These are phyloP conservation scores for Eugnorisma glareosa DNA, from an alignment of 2,888 invertebrate species.

Conservation along the genomic window DNA sequence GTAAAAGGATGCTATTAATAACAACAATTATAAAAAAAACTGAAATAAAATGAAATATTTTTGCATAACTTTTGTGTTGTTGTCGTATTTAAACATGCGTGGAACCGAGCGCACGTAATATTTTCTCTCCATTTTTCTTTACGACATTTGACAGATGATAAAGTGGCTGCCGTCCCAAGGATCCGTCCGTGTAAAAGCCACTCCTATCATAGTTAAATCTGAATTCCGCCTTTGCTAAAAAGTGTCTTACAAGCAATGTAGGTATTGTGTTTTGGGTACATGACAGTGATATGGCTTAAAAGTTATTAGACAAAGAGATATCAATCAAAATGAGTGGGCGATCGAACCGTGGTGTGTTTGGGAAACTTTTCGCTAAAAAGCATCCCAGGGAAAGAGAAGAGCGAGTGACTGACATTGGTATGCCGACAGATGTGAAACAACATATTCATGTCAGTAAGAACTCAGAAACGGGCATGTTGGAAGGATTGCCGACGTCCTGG, in stretches of 20 bases:
- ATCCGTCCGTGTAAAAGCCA: conserved; percentile 87
- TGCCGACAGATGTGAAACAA: conserved; percentile 96
- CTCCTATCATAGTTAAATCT: conserved; percentile 82
- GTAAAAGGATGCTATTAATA: too few relatives aligned
- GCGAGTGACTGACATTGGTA: conserved; percentile 93
- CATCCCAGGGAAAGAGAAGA: conserved; percentile 85
- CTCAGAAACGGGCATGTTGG: conserved; percentile 94
- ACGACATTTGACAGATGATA: conserved; percentile 79
- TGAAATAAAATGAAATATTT: background rate
- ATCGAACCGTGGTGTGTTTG: conserved; percentile 87
- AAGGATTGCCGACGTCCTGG: conserved; percentile 97
- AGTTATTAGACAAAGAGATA: conserved; percentile 69
- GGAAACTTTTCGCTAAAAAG: conserved; percentile 88
- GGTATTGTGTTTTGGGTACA: conserved; percentile 74
- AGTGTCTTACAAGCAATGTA: conserved; percentile 80
- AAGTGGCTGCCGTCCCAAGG: conserved; percentile 74
- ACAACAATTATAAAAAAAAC: background rate
- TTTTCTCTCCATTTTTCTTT: conserved; percentile 66
- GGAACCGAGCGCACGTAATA: conserved; percentile 57
- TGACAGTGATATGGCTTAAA: conserved; percentile 82
- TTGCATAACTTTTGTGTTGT: background rate
- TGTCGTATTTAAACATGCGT: conserved; percentile 43
- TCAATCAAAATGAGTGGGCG: conserved; percentile 87
- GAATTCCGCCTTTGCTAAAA: conserved; percentile 74
- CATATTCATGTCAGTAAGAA: conserved; percentile 97